Evolutionary conservation across 64 coral and sea anemone species (phyloP).

Genomic region (Stichodactyla mertensii): DNA sequence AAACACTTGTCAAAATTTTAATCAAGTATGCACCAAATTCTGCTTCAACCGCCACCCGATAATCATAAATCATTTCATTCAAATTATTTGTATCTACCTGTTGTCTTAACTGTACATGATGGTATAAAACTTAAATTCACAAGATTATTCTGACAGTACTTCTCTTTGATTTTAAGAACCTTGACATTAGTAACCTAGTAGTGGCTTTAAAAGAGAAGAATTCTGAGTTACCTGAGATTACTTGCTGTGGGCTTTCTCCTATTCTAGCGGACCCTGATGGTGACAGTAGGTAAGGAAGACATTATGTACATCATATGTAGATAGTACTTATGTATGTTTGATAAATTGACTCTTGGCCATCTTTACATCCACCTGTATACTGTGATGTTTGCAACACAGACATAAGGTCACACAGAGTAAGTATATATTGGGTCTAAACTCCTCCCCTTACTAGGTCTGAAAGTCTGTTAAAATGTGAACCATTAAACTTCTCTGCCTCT

Average conservation of each 20-base stretch:
- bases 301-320: background rate
- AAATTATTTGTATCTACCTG: too few relatives aligned
- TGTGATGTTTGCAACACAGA: too few relatives aligned
- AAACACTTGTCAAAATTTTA: too few relatives aligned
- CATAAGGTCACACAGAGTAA: too few relatives aligned
- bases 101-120: background rate
- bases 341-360: background rate
- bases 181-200: slow-evolving; percentile 78
- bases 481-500: too few relatives aligned
- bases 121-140: background rate
- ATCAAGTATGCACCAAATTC: too few relatives aligned
- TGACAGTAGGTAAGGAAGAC: background rate
- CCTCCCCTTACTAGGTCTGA: too few relatives aligned
- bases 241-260: slow-evolving; percentile 66
- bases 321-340: background rate
- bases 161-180: slow-evolving; percentile 43
- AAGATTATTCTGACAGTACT: background rate
- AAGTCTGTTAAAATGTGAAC: too few relatives aligned
- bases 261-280: slow-evolving; percentile 74
- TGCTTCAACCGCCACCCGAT: too few relatives aligned
- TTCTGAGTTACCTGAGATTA: slow-evolving; percentile 61
- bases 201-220: slow-evolving; percentile 74
- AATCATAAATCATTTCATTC: too few relatives aligned
- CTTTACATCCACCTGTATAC: background rate
- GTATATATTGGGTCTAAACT: too few relatives aligned